These are phyloP conservation scores for Phengaris arion DNA, from an alignment of 2,888 invertebrate species.

Conservation along the genomic window DNA sequence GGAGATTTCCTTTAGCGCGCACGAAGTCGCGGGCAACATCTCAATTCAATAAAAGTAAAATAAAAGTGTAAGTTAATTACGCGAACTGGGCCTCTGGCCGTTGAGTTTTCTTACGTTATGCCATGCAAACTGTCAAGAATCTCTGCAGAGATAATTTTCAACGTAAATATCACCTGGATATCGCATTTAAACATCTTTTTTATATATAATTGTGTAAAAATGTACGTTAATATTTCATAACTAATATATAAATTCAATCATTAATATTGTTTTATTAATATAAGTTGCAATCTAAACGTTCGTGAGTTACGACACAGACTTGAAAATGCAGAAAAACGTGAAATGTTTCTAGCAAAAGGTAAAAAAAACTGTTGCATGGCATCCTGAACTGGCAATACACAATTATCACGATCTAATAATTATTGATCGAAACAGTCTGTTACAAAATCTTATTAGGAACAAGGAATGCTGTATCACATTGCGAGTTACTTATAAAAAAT, in stretches of 20 bases:
- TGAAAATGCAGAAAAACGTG: slow-evolving; percentile 38
- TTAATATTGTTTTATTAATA: neutral
- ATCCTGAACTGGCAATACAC: slow-evolving; percentile 39
- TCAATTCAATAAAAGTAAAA: too few species aligned
- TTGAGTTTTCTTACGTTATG: too few species aligned
- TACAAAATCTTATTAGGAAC: slow-evolving; percentile 39
- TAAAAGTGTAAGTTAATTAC: too few species aligned
- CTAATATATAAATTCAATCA: neutral
- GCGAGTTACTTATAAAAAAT: slow-evolving; percentile 24
- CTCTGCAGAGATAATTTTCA: too few species aligned
- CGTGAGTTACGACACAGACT: slow-evolving; percentile 32
- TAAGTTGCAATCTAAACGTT: neutral
- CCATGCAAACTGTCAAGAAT: too few species aligned
- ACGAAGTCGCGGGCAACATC: too few species aligned
- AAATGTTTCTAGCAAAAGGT: slow-evolving; percentile 36
- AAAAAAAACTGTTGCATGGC: slow-evolving; percentile 33
- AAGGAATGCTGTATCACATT: slow-evolving; percentile 31
- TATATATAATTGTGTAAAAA: too few species aligned
- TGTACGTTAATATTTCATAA: neutral
- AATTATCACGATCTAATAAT: slow-evolving; percentile 55
- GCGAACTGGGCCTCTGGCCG: too few species aligned
- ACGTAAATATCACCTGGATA: too few species aligned
- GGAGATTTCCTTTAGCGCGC: too few species aligned
- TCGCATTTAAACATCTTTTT: too few species aligned
- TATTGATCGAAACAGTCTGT: slow-evolving; percentile 46